Base-by-base conservation (phyloP, 2,888 invertebrate species). In the Kuschelorhynchus macadamiae region DNA sequence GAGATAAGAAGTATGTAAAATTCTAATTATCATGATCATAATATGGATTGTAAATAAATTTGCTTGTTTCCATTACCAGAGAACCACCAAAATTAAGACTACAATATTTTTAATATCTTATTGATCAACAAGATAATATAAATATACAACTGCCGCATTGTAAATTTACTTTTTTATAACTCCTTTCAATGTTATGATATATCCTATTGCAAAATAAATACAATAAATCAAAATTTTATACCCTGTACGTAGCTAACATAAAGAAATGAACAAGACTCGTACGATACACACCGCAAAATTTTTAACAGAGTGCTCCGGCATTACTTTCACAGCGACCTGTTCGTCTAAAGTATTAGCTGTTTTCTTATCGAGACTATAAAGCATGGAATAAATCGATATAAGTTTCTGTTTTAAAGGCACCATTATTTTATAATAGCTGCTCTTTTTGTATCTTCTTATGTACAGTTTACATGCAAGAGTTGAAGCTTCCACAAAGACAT, bases 181-280 rank as follows among this genome's bases (percentile, higher is more conserved):
- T n/a, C n/a, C n/a, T n/a, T 36, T 44, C 14, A 44, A 11, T 44
- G 9, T 21, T 25, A 25, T 33, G 33, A 33, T 17, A 50, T 33
- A 50, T 33, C 32, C 32, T 50, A 2, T 32, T 7, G 14, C 20
- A 30, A 50, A 36, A 36, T 36, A n/a, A 36, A 36, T 36, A 36
- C 2, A 36, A 36, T 12, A 36, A 36, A 36, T 2, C 4, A 36
- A 36, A 25, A 25, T 25, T 25, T 7, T 12, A 47, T 47, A 59
- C 36, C 59, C 47, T 59, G 47, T 33, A 21, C 20, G 12, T 33
- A 47, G 36, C 11, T 18, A 47, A 47, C 11, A 18, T 18, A 56
- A 56, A 59, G 59, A 59, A 59, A 59, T 47, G 47, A 59, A 59
- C 59, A 59, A 47, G 47, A 59, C 47, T 59, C 46, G 59, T 41